phyloP scores from a whole-genome alignment of 2,113 vertebrate species.

The Protobothrops mucrosquamatus region DNA sequence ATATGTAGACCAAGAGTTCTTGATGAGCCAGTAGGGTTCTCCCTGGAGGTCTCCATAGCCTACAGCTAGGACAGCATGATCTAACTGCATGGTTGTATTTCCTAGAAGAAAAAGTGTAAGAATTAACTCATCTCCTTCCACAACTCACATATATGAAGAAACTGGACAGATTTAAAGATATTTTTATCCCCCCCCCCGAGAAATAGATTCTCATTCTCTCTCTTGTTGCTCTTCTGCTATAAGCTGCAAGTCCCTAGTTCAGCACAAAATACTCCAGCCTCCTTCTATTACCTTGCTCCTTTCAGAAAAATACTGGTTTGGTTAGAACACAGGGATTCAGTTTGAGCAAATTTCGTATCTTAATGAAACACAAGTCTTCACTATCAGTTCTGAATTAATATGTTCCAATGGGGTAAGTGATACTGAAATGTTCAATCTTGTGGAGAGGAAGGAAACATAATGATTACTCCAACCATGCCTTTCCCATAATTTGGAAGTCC shows the following conservation, averaged over 20 bases:
- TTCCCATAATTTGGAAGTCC: not conserved
- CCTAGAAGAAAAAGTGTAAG: constrained; percentile 57
- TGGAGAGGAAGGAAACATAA: not conserved
- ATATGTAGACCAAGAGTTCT: constrained; percentile 82
- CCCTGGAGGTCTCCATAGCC: constrained; percentile 67
- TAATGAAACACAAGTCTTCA: not conserved
- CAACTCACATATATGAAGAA: not conserved
- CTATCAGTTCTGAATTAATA: not conserved
- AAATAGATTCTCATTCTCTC: not conserved
- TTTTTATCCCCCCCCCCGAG: not conserved
- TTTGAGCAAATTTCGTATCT: not conserved
- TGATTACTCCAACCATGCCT: not conserved
- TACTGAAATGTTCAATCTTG: not conserved
- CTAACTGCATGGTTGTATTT: constrained; percentile 63
- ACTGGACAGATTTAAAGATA: not conserved
- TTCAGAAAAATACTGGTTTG: not conserved
- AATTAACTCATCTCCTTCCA: not conserved
- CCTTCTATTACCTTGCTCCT: not conserved
- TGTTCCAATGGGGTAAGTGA: not conserved
- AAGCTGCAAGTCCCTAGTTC: not conserved
- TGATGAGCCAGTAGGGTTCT: constrained; percentile 74
- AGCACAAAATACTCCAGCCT: not conserved
- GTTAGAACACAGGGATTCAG: not conserved
- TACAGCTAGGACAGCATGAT: constrained; percentile 76
- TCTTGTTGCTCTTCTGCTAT: not conserved